Percentiles rank a stretch among this genome's conserved stretches.
Evolutionary conservation across 1,140 invertebrate species (phyloP).

Genomic region (Lepidotrigona ventralis): DNA sequence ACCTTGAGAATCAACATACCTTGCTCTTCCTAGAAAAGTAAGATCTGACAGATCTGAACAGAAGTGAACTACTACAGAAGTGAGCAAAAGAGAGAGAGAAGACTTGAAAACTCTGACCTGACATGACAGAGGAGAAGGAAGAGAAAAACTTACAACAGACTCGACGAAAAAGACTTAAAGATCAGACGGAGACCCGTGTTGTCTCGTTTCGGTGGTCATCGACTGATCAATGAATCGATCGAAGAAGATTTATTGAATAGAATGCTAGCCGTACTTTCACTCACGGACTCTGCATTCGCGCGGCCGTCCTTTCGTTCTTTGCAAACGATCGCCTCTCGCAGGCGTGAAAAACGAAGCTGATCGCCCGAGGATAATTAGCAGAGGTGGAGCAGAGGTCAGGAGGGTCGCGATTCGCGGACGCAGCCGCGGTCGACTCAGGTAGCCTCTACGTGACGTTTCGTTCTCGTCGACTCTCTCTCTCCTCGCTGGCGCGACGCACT

Average conservation of each 20-base stretch:
- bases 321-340: not conserved
- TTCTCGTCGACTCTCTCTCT: not conserved
- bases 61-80: too few species aligned
- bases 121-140: too few species aligned
- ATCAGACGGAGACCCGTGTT: not conserved
- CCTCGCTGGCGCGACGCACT: constrained; percentile 1
- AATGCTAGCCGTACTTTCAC: not conserved
- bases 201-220: not conserved
- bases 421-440: not conserved
- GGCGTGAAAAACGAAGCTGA: not conserved
- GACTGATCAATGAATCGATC: not conserved
- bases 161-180: not conserved
- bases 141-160: constrained; percentile 29
- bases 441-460: not conserved
- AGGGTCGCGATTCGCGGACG: not conserved
- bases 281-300: not conserved
- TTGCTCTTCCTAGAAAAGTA: not conserved
- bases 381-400: not conserved
- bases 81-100: too few species aligned
- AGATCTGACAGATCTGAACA: not conserved
- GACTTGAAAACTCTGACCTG: too few species aligned
- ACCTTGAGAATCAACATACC: not conserved
- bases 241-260: not conserved
- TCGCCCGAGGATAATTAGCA: not conserved
- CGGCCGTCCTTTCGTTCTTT: not conserved